Evolutionary conservation across 1,140 invertebrate genomes (phyloP), one percentile per base, ranked within the genome.

Genomic region (Scaptomyza pallida): DNA sequence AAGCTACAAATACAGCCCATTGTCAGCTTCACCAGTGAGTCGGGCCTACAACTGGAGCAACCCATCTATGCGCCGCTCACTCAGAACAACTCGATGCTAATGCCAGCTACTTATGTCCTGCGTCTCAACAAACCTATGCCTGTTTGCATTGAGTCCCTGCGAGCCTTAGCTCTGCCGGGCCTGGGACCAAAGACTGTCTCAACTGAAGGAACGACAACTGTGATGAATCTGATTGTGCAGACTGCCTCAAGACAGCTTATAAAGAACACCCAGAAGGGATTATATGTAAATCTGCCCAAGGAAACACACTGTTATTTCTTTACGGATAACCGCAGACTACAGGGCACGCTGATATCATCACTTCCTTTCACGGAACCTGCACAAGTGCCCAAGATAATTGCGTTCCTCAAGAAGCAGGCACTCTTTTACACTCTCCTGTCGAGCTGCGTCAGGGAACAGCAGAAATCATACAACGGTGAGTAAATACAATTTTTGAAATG

Each of bases 241-340:
- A 89, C 79, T 0, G 85, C 81, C 0, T 88, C 89, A 0, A 78
- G 75, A 12, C 75, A 89, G 15, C 56, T 70, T 4, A 71, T 90
- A 5, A 81, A 55, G 21, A 81, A 67, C 23, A 72, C 76, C 0
- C 75, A 89, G 48, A 90, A 83, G 23, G 91, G 90, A 0, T 51
- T 91, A 0, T 94, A 93, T 60, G 92, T 98, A 94, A 96, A 95
- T 47, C 92, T 99, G 21, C 97, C 97, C 0, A 97, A 98, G 89
- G 97, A 99, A 86, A 95, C 95, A 33, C 98, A 99, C 90, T 97
- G 97, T 89, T 99, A 98, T 90, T 97, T 97, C 90, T 94, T 99
- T 92, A 98, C 96, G 3, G 96, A 97, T 86, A 94, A 94, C 63
- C 94, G 94, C 71, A 94, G 94, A 10, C 93, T 98, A 91, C 94